Conservation (phyloP, 2,113 vertebrate genomes). For the Forbesichthys papilliferus region DNA sequence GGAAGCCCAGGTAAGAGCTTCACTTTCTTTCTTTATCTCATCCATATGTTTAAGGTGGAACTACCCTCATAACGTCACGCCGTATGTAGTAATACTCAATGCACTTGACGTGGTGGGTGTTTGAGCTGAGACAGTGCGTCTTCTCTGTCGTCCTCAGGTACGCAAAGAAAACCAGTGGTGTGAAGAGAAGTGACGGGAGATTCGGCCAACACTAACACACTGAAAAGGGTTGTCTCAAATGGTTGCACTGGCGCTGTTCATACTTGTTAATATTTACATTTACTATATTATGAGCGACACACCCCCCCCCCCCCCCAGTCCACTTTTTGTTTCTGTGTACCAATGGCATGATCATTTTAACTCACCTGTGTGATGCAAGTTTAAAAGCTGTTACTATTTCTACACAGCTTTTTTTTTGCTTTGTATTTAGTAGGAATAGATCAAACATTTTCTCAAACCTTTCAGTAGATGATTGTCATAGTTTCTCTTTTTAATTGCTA, state of each 20-base stretch:
- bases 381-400: slow-evolving; percentile 57
- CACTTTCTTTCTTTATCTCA: not conserved
- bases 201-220: slow-evolving; percentile 82
- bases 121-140: not conserved
- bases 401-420: slow-evolving; percentile 42
- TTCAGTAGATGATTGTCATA: slow-evolving; percentile 9
- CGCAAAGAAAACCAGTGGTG: slow-evolving; percentile 99
- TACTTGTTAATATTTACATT: slow-evolving; percentile 92
- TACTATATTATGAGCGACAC: slow-evolving; percentile 82
- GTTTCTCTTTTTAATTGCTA: slow-evolving; percentile 30
- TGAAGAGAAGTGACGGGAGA: slow-evolving; percentile 94
- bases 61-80: no score
- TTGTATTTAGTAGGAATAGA: slow-evolving; percentile 61
- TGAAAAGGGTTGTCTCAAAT: slow-evolving; percentile 86
- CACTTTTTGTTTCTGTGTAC: slow-evolving; percentile 66
- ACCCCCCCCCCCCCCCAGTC: no score
- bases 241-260: slow-evolving; percentile 99
- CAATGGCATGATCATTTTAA: slow-evolving; percentile 82
- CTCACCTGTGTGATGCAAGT: slow-evolving; percentile 76
- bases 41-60: no score
- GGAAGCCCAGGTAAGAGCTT: slow-evolving; percentile 89
- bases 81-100: not conserved
- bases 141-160: slow-evolving; percentile 78
- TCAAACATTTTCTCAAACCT: slow-evolving; percentile 6
- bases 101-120: not conserved